Evolutionary conservation across 2,888 invertebrate species (phyloP).

Genomic region (Lamellibrachia satsuma): DNA sequence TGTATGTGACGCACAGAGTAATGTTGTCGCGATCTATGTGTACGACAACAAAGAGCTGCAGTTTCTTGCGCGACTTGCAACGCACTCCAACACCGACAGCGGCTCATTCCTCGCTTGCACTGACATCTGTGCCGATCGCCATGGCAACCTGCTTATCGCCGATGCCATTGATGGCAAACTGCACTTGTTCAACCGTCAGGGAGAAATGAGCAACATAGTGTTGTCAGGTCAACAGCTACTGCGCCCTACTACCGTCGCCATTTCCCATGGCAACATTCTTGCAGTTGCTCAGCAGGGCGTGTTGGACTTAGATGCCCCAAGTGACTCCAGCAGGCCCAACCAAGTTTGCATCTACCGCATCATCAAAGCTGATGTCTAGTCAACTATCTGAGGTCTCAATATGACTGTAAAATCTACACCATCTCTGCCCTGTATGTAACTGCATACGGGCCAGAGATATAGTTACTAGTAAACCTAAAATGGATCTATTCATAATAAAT

Average conservation of each 20-base stretch:
- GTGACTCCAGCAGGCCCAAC: constrained; percentile 21
- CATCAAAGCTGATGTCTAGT: constrained; percentile 34
- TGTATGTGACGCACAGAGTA: constrained; percentile 37
- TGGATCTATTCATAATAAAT: too few species aligned
- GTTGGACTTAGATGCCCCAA: neutral
- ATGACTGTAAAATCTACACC: neutral
- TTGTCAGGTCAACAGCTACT: constrained; percentile 27
- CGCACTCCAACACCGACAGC: neutral
- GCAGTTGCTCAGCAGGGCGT: constrained; percentile 37
- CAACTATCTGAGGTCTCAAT: neutral
- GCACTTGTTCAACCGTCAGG: constrained; percentile 31
- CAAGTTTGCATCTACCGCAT: constrained; percentile 32
- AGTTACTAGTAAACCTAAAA: too few species aligned
- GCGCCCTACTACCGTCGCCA: constrained; percentile 35
- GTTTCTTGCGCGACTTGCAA: constrained; percentile 33
- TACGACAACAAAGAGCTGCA: constrained; percentile 29
- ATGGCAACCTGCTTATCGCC: constrained; percentile 36
- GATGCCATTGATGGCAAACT: constrained; percentile 33
- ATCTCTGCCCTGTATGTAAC: neutral
- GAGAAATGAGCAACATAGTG: constrained; percentile 32
- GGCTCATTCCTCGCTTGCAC: constrained; percentile 37
- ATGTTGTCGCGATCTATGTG: constrained; percentile 33
- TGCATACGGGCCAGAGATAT: too few species aligned
- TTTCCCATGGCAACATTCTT: constrained; percentile 31
- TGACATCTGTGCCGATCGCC: constrained; percentile 34